Base-by-base conservation (phyloP, 1,140 invertebrate species). In the Neoseiulus cucumeris region DNA sequence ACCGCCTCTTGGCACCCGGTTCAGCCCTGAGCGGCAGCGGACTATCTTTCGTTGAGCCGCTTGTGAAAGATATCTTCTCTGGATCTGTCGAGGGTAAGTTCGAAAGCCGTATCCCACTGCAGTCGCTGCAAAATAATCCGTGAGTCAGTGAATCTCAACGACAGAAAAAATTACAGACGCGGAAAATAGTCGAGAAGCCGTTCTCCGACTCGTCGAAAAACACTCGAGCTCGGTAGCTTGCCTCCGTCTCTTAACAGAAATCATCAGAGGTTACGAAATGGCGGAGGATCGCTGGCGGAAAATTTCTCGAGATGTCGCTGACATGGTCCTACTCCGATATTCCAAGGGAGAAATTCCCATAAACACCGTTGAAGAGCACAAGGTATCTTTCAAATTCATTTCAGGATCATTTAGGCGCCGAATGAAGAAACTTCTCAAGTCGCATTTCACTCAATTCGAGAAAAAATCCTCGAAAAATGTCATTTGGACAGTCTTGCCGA, bases 251-350 rank as follows among this genome's bases (percentile, higher is more conserved):
- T 20, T 59, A 14, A 59, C 25, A 2, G 25, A 33, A 9, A 33
- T 59, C 17, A 59, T 59, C 33, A 25, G 22, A 25, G 33, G 51
- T 17, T 59, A 59, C 22, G 51, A 59, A 9, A 14, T 59, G 14
- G 51, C 51, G 1, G 51, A 59, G 51, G 51, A 59, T 25, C 51
- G 51, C 4, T 59, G 51, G 51, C 14, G 51, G 17, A 59, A 59
- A 33, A 59, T 59, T 25, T 59, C 51, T 59, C 51, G 51, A 17
- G 51, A 59, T 25, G 51, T 59, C 14, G 51, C 51, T 2, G 51
- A 59, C 22, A 59, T 59, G 51, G 51, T 59, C 12, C 51, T 59
- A 12, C 2, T 59, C 22, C 14, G 22, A 20, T 59, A 29, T 20
- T 59, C 51, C 1, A 25, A 33, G 22, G 51, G 51, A 25, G 51